phyloP scores from a whole-genome alignment of 2,888 invertebrate genomes.

The Thera britannica region DNA sequence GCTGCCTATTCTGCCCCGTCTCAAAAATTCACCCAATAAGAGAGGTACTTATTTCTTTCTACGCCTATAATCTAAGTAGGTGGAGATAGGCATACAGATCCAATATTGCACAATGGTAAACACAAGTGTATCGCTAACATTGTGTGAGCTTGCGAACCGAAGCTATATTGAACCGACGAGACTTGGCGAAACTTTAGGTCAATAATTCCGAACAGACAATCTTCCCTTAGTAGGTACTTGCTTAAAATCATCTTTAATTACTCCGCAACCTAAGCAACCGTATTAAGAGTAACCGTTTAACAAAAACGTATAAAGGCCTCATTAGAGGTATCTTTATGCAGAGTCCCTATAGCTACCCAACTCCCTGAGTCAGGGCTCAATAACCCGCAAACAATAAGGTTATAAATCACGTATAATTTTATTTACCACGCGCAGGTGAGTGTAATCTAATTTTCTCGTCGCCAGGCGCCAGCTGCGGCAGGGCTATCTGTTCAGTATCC shows the following conservation, averaged over 20 bases:
- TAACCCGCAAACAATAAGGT: conserved; percentile 18
- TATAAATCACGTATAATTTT: conserved; percentile 29
- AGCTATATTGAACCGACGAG: conserved; percentile 9
- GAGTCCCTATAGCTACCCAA: neutral
- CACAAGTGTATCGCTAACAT: conserved; percentile 3
- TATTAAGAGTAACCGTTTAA: too few relatives aligned
- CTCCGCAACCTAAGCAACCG: too few relatives aligned
- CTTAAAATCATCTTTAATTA: too few relatives aligned
- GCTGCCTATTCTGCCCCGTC: too few relatives aligned
- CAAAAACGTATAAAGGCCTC: neutral
- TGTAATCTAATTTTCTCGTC: conserved; percentile 28
- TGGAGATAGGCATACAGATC: neutral
- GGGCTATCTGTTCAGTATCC: conserved; percentile 13
- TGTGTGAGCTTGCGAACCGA: conserved; percentile 3
- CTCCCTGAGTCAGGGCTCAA: conserved; percentile 4
- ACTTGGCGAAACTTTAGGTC: neutral
- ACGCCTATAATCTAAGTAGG: too few relatives aligned
- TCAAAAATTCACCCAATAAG: too few relatives aligned
- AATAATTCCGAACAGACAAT: too few relatives aligned
- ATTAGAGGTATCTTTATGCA: neutral
- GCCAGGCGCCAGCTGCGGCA: conserved; percentile 7
- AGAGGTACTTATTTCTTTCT: too few relatives aligned
- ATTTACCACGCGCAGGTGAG: conserved; percentile 26
- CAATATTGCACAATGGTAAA: conserved; percentile 17
- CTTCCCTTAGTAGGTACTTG: too few relatives aligned